Base-by-base conservation (phyloP, 2,888 invertebrate genomes). In the Luffia ferchaultella region DNA sequence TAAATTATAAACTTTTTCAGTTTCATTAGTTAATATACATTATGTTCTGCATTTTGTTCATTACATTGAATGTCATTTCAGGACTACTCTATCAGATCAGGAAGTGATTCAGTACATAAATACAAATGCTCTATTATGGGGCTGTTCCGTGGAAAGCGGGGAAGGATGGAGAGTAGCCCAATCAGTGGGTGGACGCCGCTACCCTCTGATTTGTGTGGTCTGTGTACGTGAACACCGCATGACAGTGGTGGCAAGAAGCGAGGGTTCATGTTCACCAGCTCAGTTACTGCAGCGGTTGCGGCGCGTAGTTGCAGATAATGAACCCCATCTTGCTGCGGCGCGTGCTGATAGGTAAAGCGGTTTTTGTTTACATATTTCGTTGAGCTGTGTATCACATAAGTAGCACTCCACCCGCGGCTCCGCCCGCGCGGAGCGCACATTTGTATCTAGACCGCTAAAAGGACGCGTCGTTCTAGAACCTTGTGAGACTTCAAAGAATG, bases 161-260 rank as follows among this genome's bases (percentile, higher is more conserved):
- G 98, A 98, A 74, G 98, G 98, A 0, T 94, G 93, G 80, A 88
- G 95, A 61, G 97, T 97, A 18, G 91, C 93, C 7, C 95, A 95
- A 73, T 92, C 95, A 0, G 88, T 97, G 20, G 90, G 93, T 54
- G 93, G 93, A 18, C 88, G 89, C 50, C 88, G 91, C 51, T 87
- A 88, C 58, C 98, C 98, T 12, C 90, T 96, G 63, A 79, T 98
- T 62, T 95, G 95, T 52, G 87, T 98, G 51, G 92, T 98, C 62
- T 96, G 95, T 49, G 86, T 97, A 40, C 89, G 95, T 57, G 93
- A 96, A 50, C 93, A 93, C 67, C 89, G 93, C 56, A 98, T 98
- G 97, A 95, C 96, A 1, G 90, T 97, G 55, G 95, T 97, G 49
- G 94, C 91, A 0, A 88, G 96, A 55, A 90, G 96, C 64, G 97